Conservation (phyloP, 2,888 invertebrate species). For the Anodontia alba region DNA sequence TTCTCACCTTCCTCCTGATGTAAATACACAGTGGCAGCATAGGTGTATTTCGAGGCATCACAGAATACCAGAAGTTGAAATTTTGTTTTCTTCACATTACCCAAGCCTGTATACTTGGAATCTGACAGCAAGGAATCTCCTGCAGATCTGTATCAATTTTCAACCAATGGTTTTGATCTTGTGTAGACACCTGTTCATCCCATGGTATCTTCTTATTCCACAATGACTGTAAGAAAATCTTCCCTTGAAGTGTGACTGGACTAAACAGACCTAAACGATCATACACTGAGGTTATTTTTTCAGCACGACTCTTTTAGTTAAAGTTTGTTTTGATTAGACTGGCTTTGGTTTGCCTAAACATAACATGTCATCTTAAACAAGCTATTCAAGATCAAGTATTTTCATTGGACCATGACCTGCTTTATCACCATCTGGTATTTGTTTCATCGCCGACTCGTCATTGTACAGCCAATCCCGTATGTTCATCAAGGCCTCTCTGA, state of each 20-base stretch:
- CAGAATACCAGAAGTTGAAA: too few species aligned
- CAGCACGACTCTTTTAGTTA: not conserved
- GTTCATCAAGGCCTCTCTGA: conserved; percentile 17
- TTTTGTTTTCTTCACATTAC: too few species aligned
- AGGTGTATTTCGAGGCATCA: too few species aligned
- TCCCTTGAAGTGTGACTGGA: conserved; percentile 1
- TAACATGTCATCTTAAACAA: conserved; percentile 14
- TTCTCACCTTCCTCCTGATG: too few species aligned
- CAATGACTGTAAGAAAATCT: not conserved
- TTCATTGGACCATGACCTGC: conserved; percentile 9
- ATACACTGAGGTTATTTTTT: not conserved
- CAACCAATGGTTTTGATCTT: too few species aligned
- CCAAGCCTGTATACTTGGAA: too few species aligned
- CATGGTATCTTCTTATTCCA: not conserved
- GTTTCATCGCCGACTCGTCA: not conserved
- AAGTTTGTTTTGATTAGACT: not conserved
- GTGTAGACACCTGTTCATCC: too few species aligned
- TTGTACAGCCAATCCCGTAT: conserved; percentile 30
- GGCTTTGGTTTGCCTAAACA: not conserved
- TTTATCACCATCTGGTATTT: not conserved
- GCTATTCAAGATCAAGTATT: conserved; percentile 35
- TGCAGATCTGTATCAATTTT: too few species aligned
- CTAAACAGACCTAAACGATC: not conserved
- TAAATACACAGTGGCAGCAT: too few species aligned
- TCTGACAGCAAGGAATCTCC: too few species aligned